phyloP scores from a whole-genome alignment of 2,113 vertebrate species.

The Hippocampus guttulatus region DNA sequence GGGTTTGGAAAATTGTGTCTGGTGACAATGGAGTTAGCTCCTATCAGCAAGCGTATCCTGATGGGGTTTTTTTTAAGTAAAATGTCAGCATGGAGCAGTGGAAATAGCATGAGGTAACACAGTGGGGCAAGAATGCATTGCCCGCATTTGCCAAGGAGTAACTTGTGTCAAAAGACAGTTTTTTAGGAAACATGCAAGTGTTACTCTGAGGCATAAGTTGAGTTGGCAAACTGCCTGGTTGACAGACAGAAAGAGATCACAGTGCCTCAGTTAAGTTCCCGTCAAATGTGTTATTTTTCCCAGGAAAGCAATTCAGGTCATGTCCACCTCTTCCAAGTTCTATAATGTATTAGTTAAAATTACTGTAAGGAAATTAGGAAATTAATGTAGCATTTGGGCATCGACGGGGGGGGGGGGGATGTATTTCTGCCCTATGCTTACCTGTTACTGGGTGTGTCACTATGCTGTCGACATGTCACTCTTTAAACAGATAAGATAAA shows the following conservation, averaged over 20 bases:
- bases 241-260: slow-evolving; percentile 3
- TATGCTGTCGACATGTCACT: slow-evolving; percentile 3
- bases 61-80: background rate
- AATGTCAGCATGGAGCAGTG: background rate
- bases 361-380: slow-evolving; percentile 15
- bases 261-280: background rate
- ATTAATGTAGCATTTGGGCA: slow-evolving; percentile 16
- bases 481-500: slow-evolving; percentile 35
- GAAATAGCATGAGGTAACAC: slow-evolving; percentile 26
- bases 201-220: background rate
- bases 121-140: background rate
- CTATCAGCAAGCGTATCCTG: background rate
- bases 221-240: background rate
- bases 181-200: background rate
- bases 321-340: slow-evolving; percentile 23
- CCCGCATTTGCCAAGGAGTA: slow-evolving; percentile 23
- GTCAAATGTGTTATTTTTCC: background rate
- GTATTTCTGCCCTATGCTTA: slow-evolving; percentile 37
- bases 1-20: slow-evolving; percentile 16
- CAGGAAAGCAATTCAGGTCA: background rate
- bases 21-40: slow-evolving; percentile 23
- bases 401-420: slow-evolving; percentile 4
- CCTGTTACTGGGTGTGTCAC: slow-evolving; percentile 30
- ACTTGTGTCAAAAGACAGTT: background rate
- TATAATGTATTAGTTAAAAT: slow-evolving; percentile 16